Conservation (phyloP, 1,140 invertebrate genomes). For the Drosophila oshimai region DNA sequence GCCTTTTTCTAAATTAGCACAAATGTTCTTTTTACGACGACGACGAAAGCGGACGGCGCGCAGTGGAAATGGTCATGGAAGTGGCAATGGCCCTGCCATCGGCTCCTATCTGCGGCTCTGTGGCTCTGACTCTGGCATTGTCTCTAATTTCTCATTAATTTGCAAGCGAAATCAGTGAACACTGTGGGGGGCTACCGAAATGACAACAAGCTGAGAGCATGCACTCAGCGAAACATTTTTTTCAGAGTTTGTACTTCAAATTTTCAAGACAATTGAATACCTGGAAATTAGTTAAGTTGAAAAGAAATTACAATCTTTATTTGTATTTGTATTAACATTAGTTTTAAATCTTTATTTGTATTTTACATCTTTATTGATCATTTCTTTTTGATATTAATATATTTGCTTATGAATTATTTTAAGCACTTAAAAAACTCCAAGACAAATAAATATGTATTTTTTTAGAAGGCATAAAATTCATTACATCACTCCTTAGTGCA, state of each 20-base stretch:
- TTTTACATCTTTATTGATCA: no score
- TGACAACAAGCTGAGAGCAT: conserved; percentile 55
- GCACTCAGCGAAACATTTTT: neutral
- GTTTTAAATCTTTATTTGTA: no score
- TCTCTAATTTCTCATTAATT: conserved; percentile 82
- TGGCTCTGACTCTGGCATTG: conserved; percentile 49
- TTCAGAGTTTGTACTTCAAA: neutral
- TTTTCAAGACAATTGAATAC: no score
- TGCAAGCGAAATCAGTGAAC: conserved; percentile 82
- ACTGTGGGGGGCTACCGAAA: conserved; percentile 33
- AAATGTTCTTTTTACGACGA: conserved; percentile 81
- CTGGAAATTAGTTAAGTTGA: no score
- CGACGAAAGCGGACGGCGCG: conserved; percentile 40
- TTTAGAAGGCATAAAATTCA: no score
- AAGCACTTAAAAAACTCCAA: no score
- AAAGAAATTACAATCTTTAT: no score
- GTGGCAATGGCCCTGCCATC: conserved; percentile 1
- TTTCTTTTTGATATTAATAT: no score
- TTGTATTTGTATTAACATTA: no score
- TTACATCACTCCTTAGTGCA: no score
- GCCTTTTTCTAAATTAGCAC: conserved; percentile 81
- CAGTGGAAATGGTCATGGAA: conserved; percentile 15
- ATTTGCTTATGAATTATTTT: no score
- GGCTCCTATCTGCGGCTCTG: conserved; percentile 14
- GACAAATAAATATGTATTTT: no score